These are phyloP conservation scores for Drosophila repleta DNA, from an alignment of 1,140 invertebrate species.

Conservation along the genomic window DNA sequence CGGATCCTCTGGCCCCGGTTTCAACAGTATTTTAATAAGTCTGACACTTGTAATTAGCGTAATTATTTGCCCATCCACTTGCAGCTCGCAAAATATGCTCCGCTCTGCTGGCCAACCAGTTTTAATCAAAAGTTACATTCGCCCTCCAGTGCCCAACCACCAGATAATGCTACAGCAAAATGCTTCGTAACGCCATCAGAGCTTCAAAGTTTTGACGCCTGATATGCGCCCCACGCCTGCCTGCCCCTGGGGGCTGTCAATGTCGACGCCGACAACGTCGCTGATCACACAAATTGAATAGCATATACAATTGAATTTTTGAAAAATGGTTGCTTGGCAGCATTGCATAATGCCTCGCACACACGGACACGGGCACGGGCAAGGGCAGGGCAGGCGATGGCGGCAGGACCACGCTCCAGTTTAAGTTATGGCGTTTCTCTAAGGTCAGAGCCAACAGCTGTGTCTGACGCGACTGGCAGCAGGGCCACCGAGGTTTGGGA, in stretches of 20 bases:
- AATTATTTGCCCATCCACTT: slow-evolving; percentile 66
- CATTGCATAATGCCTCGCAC: slow-evolving; percentile 54
- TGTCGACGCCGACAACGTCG: slow-evolving; percentile 50
- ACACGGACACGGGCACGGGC: no score
- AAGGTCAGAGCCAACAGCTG: slow-evolving; percentile 68
- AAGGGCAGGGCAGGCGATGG: no score
- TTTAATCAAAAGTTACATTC: slow-evolving; percentile 19
- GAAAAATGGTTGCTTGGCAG: slow-evolving; percentile 44
- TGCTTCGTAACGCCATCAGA: slow-evolving; percentile 45
- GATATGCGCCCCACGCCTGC: slow-evolving; percentile 10
- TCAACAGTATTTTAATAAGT: slow-evolving; percentile 57
- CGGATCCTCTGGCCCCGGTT: slow-evolving; percentile 14
- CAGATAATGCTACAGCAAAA: slow-evolving; percentile 60
- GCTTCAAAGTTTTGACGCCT: slow-evolving; percentile 6
- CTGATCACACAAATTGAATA: slow-evolving; percentile 79
- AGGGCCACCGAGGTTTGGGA: slow-evolving; percentile 29
- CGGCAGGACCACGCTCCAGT: slow-evolving; percentile 19
- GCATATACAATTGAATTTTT: slow-evolving; percentile 77
- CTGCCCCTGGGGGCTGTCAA: slow-evolving; percentile 53
- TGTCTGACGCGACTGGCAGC: slow-evolving; percentile 35
- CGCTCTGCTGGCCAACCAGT: slow-evolving; percentile 17
- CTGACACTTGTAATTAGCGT: slow-evolving; percentile 66
- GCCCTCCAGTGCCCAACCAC: background rate
- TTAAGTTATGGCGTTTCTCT: slow-evolving; percentile 70
- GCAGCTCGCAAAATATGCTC: slow-evolving; percentile 34